phyloP scores from a whole-genome alignment of 2,113 vertebrate species.

The Lucifuga dentata region DNA sequence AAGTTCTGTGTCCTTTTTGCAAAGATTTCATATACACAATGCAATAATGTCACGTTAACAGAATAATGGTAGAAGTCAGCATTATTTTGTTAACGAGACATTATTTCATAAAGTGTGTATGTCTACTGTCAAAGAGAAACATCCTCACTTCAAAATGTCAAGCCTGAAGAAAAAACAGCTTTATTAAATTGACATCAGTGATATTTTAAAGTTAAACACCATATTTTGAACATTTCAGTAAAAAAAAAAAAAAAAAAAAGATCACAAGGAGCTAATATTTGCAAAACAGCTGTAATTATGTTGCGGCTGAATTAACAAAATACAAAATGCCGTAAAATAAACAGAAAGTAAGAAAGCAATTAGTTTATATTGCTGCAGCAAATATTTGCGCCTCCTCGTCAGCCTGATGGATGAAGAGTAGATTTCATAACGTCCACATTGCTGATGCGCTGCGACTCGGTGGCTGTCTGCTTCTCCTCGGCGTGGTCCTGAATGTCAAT shows the following conservation, averaged over 20 bases:
- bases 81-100: conserved; percentile 6
- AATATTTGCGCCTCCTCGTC: conserved; percentile 17
- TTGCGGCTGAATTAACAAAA: background rate
- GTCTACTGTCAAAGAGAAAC: background rate
- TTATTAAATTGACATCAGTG: conserved; percentile 49
- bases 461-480: conserved; percentile 65
- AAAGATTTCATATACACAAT: too few relatives aligned
- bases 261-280: too few relatives aligned
- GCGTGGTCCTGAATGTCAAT: conserved; percentile 72
- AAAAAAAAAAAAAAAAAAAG: too few relatives aligned
- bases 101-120: conserved; percentile 21
- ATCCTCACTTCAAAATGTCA: conserved; percentile 33
- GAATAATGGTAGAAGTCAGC: too few relatives aligned
- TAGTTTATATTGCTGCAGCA: conserved; percentile 11
- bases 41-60: too few relatives aligned
- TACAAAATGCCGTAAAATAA: background rate
- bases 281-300: too few relatives aligned
- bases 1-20: too few relatives aligned
- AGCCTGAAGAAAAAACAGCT: conserved; percentile 22
- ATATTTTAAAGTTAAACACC: conserved; percentile 43
- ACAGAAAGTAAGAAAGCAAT: conserved; percentile 22
- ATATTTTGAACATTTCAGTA: conserved; percentile 11
- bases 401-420: conserved; percentile 36
- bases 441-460: conserved; percentile 51
- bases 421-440: conserved; percentile 17